phyloP scores from a whole-genome alignment of 1,140 invertebrate genomes.

The Coptotermes formosanus region DNA sequence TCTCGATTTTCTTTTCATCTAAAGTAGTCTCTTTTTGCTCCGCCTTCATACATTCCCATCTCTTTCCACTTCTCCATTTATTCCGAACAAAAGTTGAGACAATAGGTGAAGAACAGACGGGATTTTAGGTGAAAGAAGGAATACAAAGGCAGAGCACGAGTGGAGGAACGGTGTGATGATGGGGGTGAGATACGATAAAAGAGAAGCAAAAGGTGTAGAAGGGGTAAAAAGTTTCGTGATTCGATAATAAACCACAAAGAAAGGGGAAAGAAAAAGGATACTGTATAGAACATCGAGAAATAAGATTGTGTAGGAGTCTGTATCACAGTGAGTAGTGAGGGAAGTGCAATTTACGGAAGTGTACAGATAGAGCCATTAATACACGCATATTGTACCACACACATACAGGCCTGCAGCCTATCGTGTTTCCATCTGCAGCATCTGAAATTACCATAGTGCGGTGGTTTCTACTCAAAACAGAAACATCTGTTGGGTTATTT shows the following conservation, averaged over 20 bases:
- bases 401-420: not conserved
- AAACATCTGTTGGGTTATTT: not conserved
- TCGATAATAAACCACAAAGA: conserved; percentile 13
- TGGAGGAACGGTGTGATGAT: not conserved
- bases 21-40: not conserved
- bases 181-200: not conserved
- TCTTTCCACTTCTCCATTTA: not conserved
- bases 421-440: not conserved
- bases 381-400: not conserved
- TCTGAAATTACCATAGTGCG: no score
- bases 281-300: not conserved
- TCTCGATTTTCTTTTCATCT: not conserved
- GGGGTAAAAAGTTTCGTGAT: not conserved
- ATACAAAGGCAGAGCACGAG: not conserved
- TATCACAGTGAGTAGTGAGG: not conserved
- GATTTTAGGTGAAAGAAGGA: not conserved
- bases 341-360: not conserved
- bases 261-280: not conserved
- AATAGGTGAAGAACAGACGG: not conserved
- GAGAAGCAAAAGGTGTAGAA: not conserved
- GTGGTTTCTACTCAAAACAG: not conserved
- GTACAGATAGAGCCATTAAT: not conserved
- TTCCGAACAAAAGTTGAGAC: conserved; percentile 11
- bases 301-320: not conserved
- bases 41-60: not conserved